Evolutionary conservation across 2,113 vertebrate genomes (phyloP), one percentile per base, ranked within the genome.

Genomic region (Procavia capensis): DNA sequence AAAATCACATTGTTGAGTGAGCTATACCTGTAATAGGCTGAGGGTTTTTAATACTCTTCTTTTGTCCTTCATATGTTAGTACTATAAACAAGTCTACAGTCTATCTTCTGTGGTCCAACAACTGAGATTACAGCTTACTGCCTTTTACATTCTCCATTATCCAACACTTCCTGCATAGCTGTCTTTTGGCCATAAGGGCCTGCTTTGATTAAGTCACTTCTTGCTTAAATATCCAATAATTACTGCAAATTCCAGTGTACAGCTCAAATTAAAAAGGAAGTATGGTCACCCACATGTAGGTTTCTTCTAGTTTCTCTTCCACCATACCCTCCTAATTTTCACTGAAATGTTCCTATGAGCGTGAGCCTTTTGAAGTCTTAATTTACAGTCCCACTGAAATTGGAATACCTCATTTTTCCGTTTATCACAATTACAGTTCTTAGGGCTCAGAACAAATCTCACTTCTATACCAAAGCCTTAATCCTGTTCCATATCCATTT

Each of bases 231-330:
- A 74, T 72, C 43, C 74, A 47, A 24, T 85, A 10, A 25, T 85
- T 81, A 85, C 82, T 91, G 64, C 16, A 63, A 94, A 85, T 85
- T 92, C 85, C 61, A 82, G 41, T 84, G 68, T 10, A 19, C 63
- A 74, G 45, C 88, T 94, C 16, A 76, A 82, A 76, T 81, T 81
- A 45, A 76, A 94, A 92, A 64, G 88, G 24, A 54, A 45, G n/a
- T 89, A 22, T 76, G 9, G 1, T 74, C 31, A 54, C 39, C 10
- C 72, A 8, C 9, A n/a, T n/a, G n/a, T 36, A 50, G 9, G 19
- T 90, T 93, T 84, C 10, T 11, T 88, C 57, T 57, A 17, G n/a
- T 91, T 5, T 14, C 3, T 3, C 31, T 82, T 86, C 61, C 3
- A 47, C 29, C 9, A 3, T 68, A 2, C 39, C 85, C 27, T 76